These are phyloP conservation scores for Cyclura pinguis DNA, from an alignment of 2,797 vertebrate genomes.

Conservation along the genomic window DNA sequence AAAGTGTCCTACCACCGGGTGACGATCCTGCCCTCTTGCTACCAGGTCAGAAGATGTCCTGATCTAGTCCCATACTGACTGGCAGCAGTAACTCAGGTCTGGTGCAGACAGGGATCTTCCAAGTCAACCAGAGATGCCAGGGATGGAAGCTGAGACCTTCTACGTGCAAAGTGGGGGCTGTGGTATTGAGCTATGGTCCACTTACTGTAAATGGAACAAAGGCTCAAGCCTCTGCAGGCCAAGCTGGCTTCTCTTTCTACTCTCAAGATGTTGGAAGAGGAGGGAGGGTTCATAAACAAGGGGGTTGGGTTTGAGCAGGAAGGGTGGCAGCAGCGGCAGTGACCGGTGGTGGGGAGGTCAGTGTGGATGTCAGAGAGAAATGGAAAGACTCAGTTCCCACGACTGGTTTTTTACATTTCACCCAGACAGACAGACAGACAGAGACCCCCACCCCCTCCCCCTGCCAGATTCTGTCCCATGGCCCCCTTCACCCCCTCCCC, in stretches of 20 bases:
- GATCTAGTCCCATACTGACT: background rate
- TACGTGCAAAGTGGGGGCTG: background rate
- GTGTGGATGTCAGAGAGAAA: slow-evolving; percentile 62
- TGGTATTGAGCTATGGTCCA: background rate
- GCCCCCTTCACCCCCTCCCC: slow-evolving; percentile 64
- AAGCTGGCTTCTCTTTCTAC: background rate
- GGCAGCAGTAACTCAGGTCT: background rate
- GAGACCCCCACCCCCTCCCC: slow-evolving; percentile 35
- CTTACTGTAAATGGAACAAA: too few relatives aligned
- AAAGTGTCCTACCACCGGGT: too few relatives aligned
- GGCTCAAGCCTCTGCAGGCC: background rate
- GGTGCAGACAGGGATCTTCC: background rate
- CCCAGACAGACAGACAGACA: slow-evolving; percentile 36
- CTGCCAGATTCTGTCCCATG: slow-evolving; percentile 10
- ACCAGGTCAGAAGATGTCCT: too few relatives aligned
- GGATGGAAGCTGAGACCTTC: background rate
- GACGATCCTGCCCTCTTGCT: too few relatives aligned
- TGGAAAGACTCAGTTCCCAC: slow-evolving; percentile 40
- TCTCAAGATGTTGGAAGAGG: background rate
- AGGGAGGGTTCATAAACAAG: background rate
- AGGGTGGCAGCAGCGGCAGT: background rate
- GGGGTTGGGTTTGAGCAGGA: background rate
- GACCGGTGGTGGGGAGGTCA: slow-evolving; percentile 22
- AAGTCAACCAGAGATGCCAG: background rate
- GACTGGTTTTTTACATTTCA: slow-evolving; percentile 46